These are phyloP conservation scores for Montipora sp. DNA, from an alignment of 64 coral and sea anemone genomes.

Conservation along the genomic window DNA sequence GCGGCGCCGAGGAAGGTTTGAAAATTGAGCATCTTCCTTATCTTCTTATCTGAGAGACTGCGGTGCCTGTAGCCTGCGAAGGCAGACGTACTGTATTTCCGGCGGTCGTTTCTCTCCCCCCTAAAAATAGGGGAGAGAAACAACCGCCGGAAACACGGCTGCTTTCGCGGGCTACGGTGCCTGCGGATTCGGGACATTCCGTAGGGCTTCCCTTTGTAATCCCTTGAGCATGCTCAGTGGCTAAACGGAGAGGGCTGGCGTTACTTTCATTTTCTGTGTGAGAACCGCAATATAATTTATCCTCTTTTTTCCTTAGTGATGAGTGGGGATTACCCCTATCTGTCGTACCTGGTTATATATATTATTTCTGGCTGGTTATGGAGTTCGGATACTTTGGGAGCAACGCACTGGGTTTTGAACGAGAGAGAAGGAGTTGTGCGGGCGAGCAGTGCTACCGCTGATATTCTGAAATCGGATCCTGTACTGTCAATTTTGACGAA, in stretches of 20 bases:
- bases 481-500: conserved; percentile 89
- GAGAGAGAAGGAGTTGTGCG: conserved; percentile 78
- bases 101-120: too few species aligned
- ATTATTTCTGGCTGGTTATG: conserved; percentile 85
- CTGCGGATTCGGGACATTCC: not conserved
- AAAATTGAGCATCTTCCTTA: too few species aligned
- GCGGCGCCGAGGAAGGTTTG: too few species aligned
- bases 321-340: conserved; percentile 78
- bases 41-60: too few species aligned
- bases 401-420: conserved; percentile 92
- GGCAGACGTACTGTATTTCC: too few species aligned
- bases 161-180: too few species aligned
- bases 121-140: too few species aligned
- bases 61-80: too few species aligned
- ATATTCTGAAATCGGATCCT: conserved; percentile 90
- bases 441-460: conserved; percentile 54
- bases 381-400: conserved; percentile 85
- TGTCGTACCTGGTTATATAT: conserved; percentile 83
- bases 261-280: not conserved
- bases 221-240: conserved; percentile 20
- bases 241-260: not conserved
- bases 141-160: too few species aligned
- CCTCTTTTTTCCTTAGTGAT: conserved; percentile 44
- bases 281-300: conserved; percentile 29
- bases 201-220: not conserved